Percentiles rank a stretch among this genome's conserved stretches.
Conservation (phyloP, 37 sponge, comb jelly and placozoan genomes). For the Ephydatia muelleri region DNA sequence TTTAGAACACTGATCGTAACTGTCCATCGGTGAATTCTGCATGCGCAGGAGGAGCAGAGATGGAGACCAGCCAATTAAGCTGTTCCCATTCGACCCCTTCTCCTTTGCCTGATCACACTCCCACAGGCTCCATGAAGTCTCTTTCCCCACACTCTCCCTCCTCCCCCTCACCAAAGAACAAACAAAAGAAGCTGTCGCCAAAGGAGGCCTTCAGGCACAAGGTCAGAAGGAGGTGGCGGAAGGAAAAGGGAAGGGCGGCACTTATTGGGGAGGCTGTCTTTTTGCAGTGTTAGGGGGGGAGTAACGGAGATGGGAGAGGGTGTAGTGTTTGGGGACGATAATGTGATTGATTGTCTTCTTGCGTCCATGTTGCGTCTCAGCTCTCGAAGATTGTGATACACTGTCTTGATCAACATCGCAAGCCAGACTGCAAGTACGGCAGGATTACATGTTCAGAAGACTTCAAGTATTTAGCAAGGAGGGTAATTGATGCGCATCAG, state of each 20-base stretch:
- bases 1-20: neutral
- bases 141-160: neutral
- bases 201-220: slow-evolving; percentile 54
- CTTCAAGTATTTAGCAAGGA: slow-evolving; percentile 96
- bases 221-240: slow-evolving; percentile 15
- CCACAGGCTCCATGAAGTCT: neutral
- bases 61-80: neutral
- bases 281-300: no score
- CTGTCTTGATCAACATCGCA: slow-evolving; percentile 85
- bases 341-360: neutral
- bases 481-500: slow-evolving; percentile 41
- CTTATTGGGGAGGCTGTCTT: neutral
- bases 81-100: neutral
- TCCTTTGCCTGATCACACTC: slow-evolving; percentile 2
- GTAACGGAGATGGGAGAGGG: neutral
- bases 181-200: neutral
- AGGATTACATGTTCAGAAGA: slow-evolving; percentile 85
- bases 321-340: neutral
- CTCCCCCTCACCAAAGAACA: slow-evolving; percentile 31
- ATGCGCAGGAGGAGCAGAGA: neutral
- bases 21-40: neutral
- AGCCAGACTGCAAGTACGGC: slow-evolving; percentile 93
- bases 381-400: slow-evolving; percentile 84
- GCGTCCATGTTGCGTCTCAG: slow-evolving; percentile 15
- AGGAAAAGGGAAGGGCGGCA: no score